Evolutionary conservation across 2,888 invertebrate genomes (phyloP).

Genomic region (Nephrotoma guestfalica): DNA sequence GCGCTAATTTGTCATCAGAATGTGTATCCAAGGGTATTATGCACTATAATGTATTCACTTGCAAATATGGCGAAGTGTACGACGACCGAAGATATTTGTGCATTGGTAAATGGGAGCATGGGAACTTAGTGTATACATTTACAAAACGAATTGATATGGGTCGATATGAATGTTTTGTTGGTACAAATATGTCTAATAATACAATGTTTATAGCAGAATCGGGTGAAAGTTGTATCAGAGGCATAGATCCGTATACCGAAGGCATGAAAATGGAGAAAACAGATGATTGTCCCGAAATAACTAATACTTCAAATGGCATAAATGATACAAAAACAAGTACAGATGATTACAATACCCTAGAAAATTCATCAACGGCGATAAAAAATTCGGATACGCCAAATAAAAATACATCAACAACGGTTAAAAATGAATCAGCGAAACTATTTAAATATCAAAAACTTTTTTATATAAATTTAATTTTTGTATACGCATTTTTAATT

Average conservation of each 20-base stretch:
- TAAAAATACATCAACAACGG: neutral
- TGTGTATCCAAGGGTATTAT: conserved; percentile 48
- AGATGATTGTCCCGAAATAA: conserved; percentile 15
- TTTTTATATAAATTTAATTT: neutral
- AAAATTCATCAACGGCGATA: neutral
- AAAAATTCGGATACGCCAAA: neutral
- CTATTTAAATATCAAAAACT: neutral
- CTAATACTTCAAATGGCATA: neutral
- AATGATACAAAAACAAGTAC: neutral
- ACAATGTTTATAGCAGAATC: conserved; percentile 52
- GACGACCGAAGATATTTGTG: conserved; percentile 52
- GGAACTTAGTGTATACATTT: conserved; percentile 44
- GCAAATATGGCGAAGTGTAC: conserved; percentile 41
- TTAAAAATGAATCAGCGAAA: neutral
- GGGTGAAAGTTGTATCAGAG: conserved; percentile 45
- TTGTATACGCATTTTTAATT: neutral
- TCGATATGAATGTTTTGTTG: conserved; percentile 51
- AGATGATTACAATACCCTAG: neutral
- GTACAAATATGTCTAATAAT: conserved; percentile 39
- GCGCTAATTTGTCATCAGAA: conserved; percentile 49
- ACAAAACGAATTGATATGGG: conserved; percentile 45
- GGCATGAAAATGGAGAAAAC: conserved; percentile 46
- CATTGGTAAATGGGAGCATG: conserved; percentile 50
- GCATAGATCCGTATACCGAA: conserved; percentile 39
- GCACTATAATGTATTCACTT: conserved; percentile 50